Evolutionary conservation across 2,113 vertebrate genomes (phyloP), one percentile per base, ranked within the genome.

Genomic region (Thryonomys swinderianus): DNA sequence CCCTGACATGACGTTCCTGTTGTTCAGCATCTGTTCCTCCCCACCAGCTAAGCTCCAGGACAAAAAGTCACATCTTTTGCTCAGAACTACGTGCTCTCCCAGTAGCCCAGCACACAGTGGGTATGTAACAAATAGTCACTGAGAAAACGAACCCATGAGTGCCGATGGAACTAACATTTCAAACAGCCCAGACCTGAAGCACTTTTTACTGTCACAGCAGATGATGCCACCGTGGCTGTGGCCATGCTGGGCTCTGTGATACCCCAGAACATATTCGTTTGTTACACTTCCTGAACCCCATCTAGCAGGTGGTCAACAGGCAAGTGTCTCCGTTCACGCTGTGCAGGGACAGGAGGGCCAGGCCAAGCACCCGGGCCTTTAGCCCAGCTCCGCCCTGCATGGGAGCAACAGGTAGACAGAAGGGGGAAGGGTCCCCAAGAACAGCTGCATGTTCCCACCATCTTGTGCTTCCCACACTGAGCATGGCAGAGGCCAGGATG

Each of bases 231-330:
- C 30, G 57, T 2, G 73, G n/a, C 66, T 11, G 25, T 48, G 48
- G 6, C 48, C n/a, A n/a, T 51, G 48, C 48, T 51, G 48, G 53
- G 45, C 62, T 0, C 0, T 37, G 74, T 12, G 48, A n/a, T n/a
- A n/a, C n/a, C n/a, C n/a, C n/a, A n/a, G n/a, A 69, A 37, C 3
- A 9, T 0, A 1, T 18, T 7, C 13, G 4, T 37, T 32, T 16
- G 64, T 42, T 85, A 2, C 40, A 30, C 40, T 11, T 30, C 25
- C 66, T 9, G 25, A 5, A 90, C 4, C 1, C 17, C 78, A 6
- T 3, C 32, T n/a, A n/a, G 67, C 5, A 40, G 25, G n/a, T 42
- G 27, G 18, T 51, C 71, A 61, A 61, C 5, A 40, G 23, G 55
- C 13, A 69, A 64, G 23, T 18, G 1, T 83, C 51, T 67, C 37